A percentile compares a stretch with the other conserved stretches of the same genome.
phyloP scores from a whole-genome alignment of 1,140 invertebrate species.

The Leptinotarsa defecta region DNA sequence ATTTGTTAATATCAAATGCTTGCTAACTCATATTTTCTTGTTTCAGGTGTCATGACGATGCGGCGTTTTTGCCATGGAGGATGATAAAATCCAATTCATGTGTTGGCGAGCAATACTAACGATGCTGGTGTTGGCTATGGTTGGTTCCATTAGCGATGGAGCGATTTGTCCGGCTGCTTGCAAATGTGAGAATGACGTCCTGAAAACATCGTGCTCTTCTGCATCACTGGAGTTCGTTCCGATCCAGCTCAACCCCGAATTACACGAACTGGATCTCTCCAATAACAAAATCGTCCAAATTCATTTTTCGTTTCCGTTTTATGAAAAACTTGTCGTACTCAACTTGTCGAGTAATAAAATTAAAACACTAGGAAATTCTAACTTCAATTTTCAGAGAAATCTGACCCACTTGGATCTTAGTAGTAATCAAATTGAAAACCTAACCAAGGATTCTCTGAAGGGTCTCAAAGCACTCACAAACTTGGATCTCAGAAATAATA shows the following conservation, averaged over 20 bases:
- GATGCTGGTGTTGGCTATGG: slow-evolving; percentile 51
- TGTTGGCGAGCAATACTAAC: slow-evolving; percentile 46
- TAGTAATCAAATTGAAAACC: slow-evolving; percentile 69
- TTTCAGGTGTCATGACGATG: slow-evolving; percentile 55
- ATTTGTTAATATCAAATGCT: too few species aligned
- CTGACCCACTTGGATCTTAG: slow-evolving; percentile 76
- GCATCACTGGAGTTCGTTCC: slow-evolving; percentile 81
- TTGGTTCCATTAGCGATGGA: slow-evolving; percentile 52
- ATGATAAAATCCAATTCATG: slow-evolving; percentile 53
- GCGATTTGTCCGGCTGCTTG: slow-evolving; percentile 81
- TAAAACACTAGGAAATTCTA: slow-evolving; percentile 73
- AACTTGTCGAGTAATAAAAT: slow-evolving; percentile 84
- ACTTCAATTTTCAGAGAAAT: slow-evolving; percentile 76
- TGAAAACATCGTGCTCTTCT: slow-evolving; percentile 73
- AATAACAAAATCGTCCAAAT: slow-evolving; percentile 74
- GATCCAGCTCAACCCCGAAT: slow-evolving; percentile 85
- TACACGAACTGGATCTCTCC: slow-evolving; percentile 75
- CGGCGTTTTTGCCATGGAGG: slow-evolving; percentile 53
- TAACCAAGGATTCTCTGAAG: slow-evolving; percentile 76
- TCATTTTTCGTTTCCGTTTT: slow-evolving; percentile 75
- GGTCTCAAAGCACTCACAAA: slow-evolving; percentile 70
- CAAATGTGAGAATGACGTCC: slow-evolving; percentile 77
- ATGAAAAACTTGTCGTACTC: slow-evolving; percentile 75
- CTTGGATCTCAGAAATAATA: slow-evolving; percentile 78
- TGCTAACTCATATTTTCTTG: slow-evolving; percentile 27